Evolutionary conservation across 2,113 vertebrate species (phyloP).

Genomic region (Equus przewalskii): DNA sequence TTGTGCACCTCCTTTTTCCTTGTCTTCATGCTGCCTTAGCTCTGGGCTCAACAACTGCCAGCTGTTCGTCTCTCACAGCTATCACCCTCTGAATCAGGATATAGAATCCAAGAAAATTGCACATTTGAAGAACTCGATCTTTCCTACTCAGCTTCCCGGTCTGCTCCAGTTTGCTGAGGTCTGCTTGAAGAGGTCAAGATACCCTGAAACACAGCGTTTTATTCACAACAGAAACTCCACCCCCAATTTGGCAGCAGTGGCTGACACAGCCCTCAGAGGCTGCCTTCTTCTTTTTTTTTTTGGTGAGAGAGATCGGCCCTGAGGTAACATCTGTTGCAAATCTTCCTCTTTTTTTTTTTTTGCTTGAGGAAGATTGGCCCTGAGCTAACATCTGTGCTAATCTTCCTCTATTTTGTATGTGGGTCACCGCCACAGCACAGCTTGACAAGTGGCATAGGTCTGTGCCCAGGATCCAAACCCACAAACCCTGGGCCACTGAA

Average conservation of each 20-base stretch:
- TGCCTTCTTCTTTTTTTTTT: background rate
- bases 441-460: no score
- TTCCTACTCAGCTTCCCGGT: background rate
- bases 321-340: no score
- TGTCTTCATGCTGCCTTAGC: background rate
- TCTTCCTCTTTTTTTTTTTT: no score
- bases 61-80: background rate
- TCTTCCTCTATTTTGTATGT: no score
- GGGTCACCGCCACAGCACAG: no score
- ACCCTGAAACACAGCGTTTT: background rate
- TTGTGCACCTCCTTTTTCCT: background rate
- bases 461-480: no score
- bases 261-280: background rate
- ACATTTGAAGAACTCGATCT: background rate
- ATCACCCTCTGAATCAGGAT: background rate
- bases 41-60: background rate
- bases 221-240: background rate
- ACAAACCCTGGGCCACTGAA: no score
- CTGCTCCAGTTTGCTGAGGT: background rate
- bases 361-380: no score
- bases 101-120: background rate
- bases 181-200: background rate
- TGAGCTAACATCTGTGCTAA: no score
- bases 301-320: no score
- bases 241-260: background rate